A percentile compares a stretch with the other conserved stretches of the same genome.
phyloP scores from a whole-genome alignment of 2,888 invertebrate species.

The Patella ulyssiponensis region DNA sequence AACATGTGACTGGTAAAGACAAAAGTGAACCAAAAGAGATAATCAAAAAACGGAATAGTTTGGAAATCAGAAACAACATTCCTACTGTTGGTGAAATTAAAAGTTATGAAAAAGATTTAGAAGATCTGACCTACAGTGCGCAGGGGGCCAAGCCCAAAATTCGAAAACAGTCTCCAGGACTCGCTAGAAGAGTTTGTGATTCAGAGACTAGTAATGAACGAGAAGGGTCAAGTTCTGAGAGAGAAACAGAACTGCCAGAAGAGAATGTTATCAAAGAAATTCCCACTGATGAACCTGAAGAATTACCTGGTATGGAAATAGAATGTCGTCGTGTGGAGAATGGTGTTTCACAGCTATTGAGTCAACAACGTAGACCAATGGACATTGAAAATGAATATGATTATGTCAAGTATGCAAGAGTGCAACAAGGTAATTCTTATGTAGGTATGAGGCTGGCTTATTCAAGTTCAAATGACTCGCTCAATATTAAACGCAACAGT shows the following conservation, averaged over 20 bases:
- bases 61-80: constrained; percentile 70
- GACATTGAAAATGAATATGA: constrained; percentile 71
- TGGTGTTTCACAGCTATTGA: not conserved
- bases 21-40: constrained; percentile 32
- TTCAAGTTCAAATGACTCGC: constrained; percentile 64
- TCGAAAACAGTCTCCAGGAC: constrained; percentile 68
- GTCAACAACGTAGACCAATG: constrained; percentile 26
- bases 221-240: constrained; percentile 60
- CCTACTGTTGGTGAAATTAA: constrained; percentile 65
- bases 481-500: constrained; percentile 50
- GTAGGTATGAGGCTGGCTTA: constrained; percentile 82
- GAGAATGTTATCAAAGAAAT: not conserved
- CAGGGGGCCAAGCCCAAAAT: constrained; percentile 67
- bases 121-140: constrained; percentile 47
- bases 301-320: not conserved
- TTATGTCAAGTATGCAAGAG: constrained; percentile 70
- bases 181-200: constrained; percentile 64
- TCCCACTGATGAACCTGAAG: not conserved
- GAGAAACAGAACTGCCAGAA: constrained; percentile 42
- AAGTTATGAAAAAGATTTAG: constrained; percentile 60
- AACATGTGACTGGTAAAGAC: constrained; percentile 21
- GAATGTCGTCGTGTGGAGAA: not conserved
- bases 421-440: constrained; percentile 80
- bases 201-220: constrained; percentile 45
- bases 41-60: constrained; percentile 63